Conservation (phyloP, 2,113 vertebrate species). For the Psittacula cyanocephala region DNA sequence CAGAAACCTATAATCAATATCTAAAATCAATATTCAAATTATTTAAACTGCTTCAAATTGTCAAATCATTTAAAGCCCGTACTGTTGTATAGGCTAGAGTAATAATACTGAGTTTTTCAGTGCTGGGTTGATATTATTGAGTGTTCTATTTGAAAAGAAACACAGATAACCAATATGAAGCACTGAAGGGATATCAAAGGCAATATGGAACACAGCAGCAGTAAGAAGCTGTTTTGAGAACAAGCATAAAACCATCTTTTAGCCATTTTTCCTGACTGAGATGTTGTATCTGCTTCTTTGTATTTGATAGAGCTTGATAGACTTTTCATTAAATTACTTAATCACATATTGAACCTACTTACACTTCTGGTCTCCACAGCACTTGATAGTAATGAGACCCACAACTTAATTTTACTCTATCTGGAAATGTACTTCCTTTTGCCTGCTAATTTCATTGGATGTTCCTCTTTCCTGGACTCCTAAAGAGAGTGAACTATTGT, state of each 20-base stretch:
- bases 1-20: neutral
- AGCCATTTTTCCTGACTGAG: neutral
- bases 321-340: neutral
- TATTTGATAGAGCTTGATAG: neutral
- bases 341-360: neutral
- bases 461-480: neutral
- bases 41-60: neutral
- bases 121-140: neutral
- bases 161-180: neutral
- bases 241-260: neutral
- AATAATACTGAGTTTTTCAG: neutral
- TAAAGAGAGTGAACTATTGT: neutral
- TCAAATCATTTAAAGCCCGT: neutral
- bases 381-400: neutral
- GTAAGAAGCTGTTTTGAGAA: neutral
- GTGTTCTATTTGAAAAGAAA: neutral
- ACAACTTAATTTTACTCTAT: neutral
- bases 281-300: neutral
- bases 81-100: neutral
- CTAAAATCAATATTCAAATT: neutral
- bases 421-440: neutral
- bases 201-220: neutral
- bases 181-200: neutral
- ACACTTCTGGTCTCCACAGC: neutral
- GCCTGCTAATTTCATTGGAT: neutral